Percentiles rank a stretch among this genome's conserved stretches.
Conservation (phyloP, 2,888 invertebrate genomes). For the Trichopria drosophilae region DNA sequence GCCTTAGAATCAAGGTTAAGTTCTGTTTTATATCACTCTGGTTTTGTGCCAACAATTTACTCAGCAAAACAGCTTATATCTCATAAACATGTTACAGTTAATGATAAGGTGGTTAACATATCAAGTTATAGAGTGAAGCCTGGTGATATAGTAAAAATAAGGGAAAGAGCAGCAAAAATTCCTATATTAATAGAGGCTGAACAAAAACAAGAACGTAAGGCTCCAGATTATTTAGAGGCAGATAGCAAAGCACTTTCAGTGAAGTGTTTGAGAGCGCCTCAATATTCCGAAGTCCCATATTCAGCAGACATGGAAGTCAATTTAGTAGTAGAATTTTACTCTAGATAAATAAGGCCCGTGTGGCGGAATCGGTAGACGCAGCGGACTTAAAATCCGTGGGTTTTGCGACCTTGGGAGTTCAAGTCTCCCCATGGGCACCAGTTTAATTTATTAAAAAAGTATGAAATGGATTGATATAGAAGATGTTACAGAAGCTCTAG, state of each 20-base stretch:
- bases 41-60: background rate
- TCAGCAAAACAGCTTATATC: slow-evolving; percentile 18
- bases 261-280: slow-evolving; percentile 18
- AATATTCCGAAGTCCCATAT: slow-evolving; percentile 20
- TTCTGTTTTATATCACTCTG: slow-evolving; percentile 4
- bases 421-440: slow-evolving; percentile 26
- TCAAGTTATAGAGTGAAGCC: slow-evolving; percentile 22
- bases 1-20: slow-evolving; percentile 7
- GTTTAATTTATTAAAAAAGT: slow-evolving; percentile 24
- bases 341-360: slow-evolving; percentile 25
- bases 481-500: slow-evolving; percentile 22
- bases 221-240: slow-evolving; percentile 22
- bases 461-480: slow-evolving; percentile 24
- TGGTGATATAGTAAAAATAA: slow-evolving; percentile 19
- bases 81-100: slow-evolving; percentile 22
- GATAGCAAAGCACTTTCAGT: slow-evolving; percentile 18
- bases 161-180: slow-evolving; percentile 20
- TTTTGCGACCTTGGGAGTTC: slow-evolving; percentile 26
- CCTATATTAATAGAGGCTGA: slow-evolving; percentile 20
- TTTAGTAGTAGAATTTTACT: slow-evolving; percentile 24
- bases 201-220: slow-evolving; percentile 24
- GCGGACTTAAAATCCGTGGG: slow-evolving; percentile 26
- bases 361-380: slow-evolving; percentile 26
- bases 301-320: slow-evolving; percentile 20
- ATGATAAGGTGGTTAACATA: slow-evolving; percentile 24